A percentile compares a stretch with the other conserved stretches of the same genome.
Evolutionary conservation across 2,113 vertebrate species (phyloP).

Genomic region (Syngnathus scovelli): DNA sequence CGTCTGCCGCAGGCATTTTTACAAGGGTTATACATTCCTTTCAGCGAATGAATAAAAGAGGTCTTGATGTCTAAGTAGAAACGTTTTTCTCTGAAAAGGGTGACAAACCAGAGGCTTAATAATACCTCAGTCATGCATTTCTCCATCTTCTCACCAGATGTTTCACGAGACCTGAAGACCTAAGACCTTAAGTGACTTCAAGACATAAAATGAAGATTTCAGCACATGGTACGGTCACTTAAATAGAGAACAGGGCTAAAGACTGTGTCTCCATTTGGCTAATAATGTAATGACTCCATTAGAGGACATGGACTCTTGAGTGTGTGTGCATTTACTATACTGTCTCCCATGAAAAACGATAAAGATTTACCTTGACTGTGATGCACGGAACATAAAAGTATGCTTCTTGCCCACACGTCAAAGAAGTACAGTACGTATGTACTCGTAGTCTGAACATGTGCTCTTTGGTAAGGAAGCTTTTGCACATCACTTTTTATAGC

Average conservation of each 20-base stretch:
- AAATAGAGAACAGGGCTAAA: neutral
- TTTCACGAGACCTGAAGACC: neutral
- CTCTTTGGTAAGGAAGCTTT: constrained; percentile 33
- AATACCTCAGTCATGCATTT: neutral
- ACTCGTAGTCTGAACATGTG: constrained; percentile 27
- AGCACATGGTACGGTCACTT: neutral
- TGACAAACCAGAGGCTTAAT: constrained; percentile 16
- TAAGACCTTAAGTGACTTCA: neutral
- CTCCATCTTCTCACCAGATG: constrained; percentile 3
- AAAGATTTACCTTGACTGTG: neutral
- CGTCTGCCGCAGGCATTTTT: constrained; percentile 36
- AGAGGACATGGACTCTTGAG: neutral
- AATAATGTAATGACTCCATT: neutral
- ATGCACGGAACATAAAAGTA: neutral
- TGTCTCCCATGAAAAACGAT: neutral
- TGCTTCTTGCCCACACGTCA: constrained; percentile 7
- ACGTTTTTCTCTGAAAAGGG: constrained; percentile 11
- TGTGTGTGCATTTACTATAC: neutral
- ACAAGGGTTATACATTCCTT: constrained; percentile 16
- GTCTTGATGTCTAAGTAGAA: constrained; percentile 11
- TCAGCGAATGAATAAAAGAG: constrained; percentile 14
- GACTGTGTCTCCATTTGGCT: too few species aligned
- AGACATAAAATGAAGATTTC: neutral
- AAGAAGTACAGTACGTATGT: constrained; percentile 17
- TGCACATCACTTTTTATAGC: constrained; percentile 32